A percentile compares a stretch with the other conserved stretches of the same genome.
These are phyloP conservation scores for Himalopsyche phryganea DNA, from an alignment of 1,140 invertebrate genomes.

Conservation along the genomic window DNA sequence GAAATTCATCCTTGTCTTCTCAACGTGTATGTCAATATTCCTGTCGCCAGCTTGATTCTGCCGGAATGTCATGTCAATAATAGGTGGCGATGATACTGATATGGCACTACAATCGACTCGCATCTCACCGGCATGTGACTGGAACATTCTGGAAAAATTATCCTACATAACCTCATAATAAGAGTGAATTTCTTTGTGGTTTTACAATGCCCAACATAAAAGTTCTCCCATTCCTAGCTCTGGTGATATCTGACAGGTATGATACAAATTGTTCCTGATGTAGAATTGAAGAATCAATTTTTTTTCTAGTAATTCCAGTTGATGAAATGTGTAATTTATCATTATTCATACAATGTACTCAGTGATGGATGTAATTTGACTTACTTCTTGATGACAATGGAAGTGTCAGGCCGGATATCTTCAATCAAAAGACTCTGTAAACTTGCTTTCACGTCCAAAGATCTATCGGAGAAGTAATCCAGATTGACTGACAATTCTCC, in stretches of 20 bases:
- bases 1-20: conserved; percentile 69
- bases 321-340: no score
- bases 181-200: no score
- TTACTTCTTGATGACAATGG: conserved; percentile 63
- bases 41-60: conserved; percentile 61
- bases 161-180: no score
- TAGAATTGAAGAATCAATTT: no score
- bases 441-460: conserved; percentile 68
- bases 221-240: no score
- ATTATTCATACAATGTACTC: no score
- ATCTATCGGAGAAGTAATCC: conserved; percentile 67
- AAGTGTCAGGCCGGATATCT: conserved; percentile 68
- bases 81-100: conserved; percentile 62
- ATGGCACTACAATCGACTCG: conserved; percentile 58
- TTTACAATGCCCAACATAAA: no score
- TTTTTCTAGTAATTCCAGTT: no score
- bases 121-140: conserved; percentile 60
- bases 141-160: conserved; percentile 60
- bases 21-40: conserved; percentile 66
- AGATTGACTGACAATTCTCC: conserved; percentile 64
- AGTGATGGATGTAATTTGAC: no score
- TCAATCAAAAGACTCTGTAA: conserved; percentile 66
- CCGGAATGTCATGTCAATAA: conserved; percentile 63
- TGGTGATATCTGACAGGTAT: no score
- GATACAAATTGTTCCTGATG: no score